Evolutionary conservation across 2,797 vertebrate genomes (phyloP).

Genomic region (Craterocephalus amniculus): DNA sequence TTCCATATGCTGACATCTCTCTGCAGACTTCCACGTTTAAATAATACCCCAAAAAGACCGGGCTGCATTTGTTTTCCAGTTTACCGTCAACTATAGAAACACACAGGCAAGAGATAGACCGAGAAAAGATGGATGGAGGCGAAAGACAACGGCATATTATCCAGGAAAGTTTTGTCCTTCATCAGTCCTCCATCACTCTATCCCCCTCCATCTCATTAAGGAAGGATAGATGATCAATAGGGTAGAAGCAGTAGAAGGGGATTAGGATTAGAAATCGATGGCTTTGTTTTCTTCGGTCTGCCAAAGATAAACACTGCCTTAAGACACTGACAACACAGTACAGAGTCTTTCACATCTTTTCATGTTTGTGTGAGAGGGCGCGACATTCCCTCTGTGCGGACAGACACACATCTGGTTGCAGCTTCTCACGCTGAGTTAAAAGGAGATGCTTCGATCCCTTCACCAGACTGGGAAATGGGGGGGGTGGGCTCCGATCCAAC

Average conservation of each 20-base stretch:
- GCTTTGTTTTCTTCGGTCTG: slow-evolving; percentile 77
- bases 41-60: slow-evolving; percentile 43
- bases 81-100: slow-evolving; percentile 19
- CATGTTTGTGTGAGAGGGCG: slow-evolving; percentile 57
- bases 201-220: slow-evolving; percentile 74
- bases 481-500: slow-evolving; percentile 41
- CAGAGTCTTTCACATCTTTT: slow-evolving; percentile 47
- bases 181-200: slow-evolving; percentile 65
- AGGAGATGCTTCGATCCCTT: slow-evolving; percentile 47
- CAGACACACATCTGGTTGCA: slow-evolving; percentile 60
- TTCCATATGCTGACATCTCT: slow-evolving; percentile 46
- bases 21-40: slow-evolving; percentile 38
- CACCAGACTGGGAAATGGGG: slow-evolving; percentile 6
- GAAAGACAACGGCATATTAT: slow-evolving; percentile 10
- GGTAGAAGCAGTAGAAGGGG: slow-evolving; percentile 69
- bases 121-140: slow-evolving; percentile 32
- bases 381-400: slow-evolving; percentile 39
- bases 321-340: slow-evolving; percentile 70
- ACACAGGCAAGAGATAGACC: slow-evolving; percentile 35
- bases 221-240: slow-evolving; percentile 79
- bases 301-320: slow-evolving; percentile 78
- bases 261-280: slow-evolving; percentile 84
- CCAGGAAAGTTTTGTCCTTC: slow-evolving; percentile 75
- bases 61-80: slow-evolving; percentile 41
- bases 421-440: slow-evolving; percentile 59